These are phyloP conservation scores for Podotricha telesiphe DNA, from an alignment of 2,888 invertebrate genomes.

Conservation along the genomic window DNA sequence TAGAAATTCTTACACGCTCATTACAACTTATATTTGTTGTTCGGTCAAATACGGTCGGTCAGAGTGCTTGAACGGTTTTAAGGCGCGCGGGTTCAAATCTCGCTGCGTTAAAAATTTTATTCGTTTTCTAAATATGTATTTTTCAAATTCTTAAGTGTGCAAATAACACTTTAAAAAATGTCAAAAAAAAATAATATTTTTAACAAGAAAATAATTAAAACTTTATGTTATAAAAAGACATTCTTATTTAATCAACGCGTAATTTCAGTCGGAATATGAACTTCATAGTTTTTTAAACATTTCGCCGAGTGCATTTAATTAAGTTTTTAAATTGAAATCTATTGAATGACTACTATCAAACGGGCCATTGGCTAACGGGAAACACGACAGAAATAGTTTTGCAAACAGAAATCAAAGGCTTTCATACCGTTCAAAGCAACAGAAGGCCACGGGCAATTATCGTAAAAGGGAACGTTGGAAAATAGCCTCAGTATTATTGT, in stretches of 20 bases:
- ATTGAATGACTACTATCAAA: slow-evolving; percentile 26
- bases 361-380: slow-evolving; percentile 33
- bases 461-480: slow-evolving; percentile 62
- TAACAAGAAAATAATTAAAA: slow-evolving; percentile 12
- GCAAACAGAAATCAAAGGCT: slow-evolving; percentile 47
- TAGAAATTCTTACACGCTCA: no score
- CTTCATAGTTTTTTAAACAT: slow-evolving; percentile 20
- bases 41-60: no score
- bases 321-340: slow-evolving; percentile 26
- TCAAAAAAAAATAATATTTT: no score
- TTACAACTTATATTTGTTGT: no score
- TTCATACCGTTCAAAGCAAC: slow-evolving; percentile 47
- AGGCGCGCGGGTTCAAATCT: no score
- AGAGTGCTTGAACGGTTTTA: no score
- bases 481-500: slow-evolving; percentile 57
- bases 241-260: slow-evolving; percentile 7
- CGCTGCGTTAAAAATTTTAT: no score
- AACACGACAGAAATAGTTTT: slow-evolving; percentile 49
- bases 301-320: slow-evolving; percentile 18
- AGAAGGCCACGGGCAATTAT: slow-evolving; percentile 59
- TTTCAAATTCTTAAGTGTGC: no score
- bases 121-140: no score
- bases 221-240: slow-evolving; percentile 4
- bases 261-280: slow-evolving; percentile 14
- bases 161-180: no score